Evolutionary conservation across 2,797 vertebrate species (phyloP).

Genomic region (Eulemur albifrons): DNA sequence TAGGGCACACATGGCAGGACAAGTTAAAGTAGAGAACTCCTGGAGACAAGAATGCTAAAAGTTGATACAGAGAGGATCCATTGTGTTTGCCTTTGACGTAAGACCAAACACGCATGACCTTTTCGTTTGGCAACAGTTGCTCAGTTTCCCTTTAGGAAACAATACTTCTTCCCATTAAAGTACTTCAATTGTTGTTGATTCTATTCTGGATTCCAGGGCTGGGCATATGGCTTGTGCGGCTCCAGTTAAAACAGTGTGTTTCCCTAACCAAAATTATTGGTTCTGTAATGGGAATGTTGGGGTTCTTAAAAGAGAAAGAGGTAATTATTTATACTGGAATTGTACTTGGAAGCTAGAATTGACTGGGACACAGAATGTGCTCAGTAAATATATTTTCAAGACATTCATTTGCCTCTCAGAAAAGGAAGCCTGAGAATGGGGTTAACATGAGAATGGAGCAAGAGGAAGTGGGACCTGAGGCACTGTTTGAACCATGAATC

Average conservation of each 20-base stretch:
- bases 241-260: neutral
- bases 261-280: neutral
- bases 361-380: neutral
- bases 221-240: neutral
- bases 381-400: neutral
- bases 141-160: neutral
- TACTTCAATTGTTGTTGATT: neutral
- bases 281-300: neutral
- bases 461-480: neutral
- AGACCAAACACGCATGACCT: neutral
- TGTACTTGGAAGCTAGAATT: neutral
- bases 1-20: rapidly evolving
- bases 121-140: neutral
- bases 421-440: neutral
- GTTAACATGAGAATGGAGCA: neutral
- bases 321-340: neutral
- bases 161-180: neutral
- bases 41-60: neutral
- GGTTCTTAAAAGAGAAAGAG: neutral
- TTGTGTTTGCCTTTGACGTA: neutral
- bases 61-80: neutral
- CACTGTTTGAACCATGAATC: neutral
- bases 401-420: neutral
- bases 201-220: neutral
- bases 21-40: neutral